phyloP scores from a whole-genome alignment of 30 jellyfish, hydroid and myxozoan species.

The Aurelia aurita region DNA sequence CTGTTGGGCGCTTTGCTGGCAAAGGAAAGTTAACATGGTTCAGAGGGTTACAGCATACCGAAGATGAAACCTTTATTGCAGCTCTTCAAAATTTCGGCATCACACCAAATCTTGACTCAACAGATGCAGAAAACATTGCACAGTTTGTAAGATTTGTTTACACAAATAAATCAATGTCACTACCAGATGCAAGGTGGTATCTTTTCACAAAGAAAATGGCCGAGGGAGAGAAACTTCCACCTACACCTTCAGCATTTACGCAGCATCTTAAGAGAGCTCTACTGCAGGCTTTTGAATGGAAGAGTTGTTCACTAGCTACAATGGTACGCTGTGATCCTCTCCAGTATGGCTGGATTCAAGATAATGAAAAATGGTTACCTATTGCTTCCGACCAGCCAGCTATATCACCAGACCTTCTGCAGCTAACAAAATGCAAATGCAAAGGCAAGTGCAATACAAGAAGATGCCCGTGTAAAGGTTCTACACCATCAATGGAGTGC shows the following conservation, averaged over 20 bases:
- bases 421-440: too few species aligned
- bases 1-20: slow-evolving; percentile 18
- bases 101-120: slow-evolving; percentile 36
- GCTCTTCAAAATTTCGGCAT: slow-evolving; percentile 23
- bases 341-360: slow-evolving; percentile 17
- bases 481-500: slow-evolving; percentile 37
- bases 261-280: slow-evolving; percentile 31
- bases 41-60: slow-evolving; percentile 14
- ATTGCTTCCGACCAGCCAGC: slow-evolving; percentile 39
- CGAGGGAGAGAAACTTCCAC: slow-evolving; percentile 27
- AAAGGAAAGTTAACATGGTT: slow-evolving; percentile 13
- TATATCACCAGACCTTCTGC: slow-evolving; percentile 43
- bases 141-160: slow-evolving; percentile 17
- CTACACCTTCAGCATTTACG: slow-evolving; percentile 24
- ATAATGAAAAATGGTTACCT: slow-evolving; percentile 13
- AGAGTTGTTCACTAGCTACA: slow-evolving; percentile 17
- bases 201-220: slow-evolving; percentile 19
- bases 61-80: slow-evolving; percentile 25
- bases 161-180: too few species aligned
- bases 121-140: slow-evolving; percentile 18
- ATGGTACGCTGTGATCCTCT: slow-evolving; percentile 31
- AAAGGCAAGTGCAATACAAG: slow-evolving; percentile 30
- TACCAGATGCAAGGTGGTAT: slow-evolving; percentile 3
- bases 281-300: slow-evolving; percentile 30
- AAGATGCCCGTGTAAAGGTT: slow-evolving; percentile 17